A percentile compares a stretch with the other conserved stretches of the same genome.
These are phyloP conservation scores for Altica lythri DNA, from an alignment of 2,888 invertebrate species.

Conservation along the genomic window DNA sequence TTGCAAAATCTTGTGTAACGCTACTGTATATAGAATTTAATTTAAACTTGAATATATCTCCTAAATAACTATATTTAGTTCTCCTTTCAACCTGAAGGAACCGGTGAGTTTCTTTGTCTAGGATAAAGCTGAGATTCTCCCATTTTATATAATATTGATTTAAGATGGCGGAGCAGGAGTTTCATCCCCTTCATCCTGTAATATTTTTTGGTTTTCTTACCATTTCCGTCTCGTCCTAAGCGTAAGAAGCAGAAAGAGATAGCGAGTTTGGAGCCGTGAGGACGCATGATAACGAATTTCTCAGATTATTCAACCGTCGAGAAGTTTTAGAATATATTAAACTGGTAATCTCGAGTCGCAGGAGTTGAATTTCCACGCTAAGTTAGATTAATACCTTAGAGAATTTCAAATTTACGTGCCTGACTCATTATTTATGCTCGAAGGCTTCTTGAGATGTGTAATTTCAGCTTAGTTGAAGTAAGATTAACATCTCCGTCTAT, in stretches of 20 bases:
- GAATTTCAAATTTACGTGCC: slow-evolving; percentile 58
- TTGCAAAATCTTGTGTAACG: too few species aligned
- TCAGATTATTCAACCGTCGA: slow-evolving; percentile 53
- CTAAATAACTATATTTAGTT: slow-evolving; percentile 25
- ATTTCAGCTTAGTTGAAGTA: slow-evolving; percentile 54
- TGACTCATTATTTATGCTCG: slow-evolving; percentile 59
- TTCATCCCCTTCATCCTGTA: slow-evolving; percentile 39
- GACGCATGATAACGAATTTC: slow-evolving; percentile 31
- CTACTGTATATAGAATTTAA: slow-evolving; percentile 21
- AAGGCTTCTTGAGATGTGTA: slow-evolving; percentile 58
- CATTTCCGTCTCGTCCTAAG: slow-evolving; percentile 29
- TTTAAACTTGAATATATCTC: too few species aligned
- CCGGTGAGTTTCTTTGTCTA: slow-evolving; percentile 53
- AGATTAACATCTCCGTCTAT: slow-evolving; percentile 52
- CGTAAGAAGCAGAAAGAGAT: slow-evolving; percentile 24
- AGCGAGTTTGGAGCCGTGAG: slow-evolving; percentile 26
- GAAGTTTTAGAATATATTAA: slow-evolving; percentile 60
- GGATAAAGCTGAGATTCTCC: slow-evolving; percentile 54
- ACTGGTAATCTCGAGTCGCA: slow-evolving; percentile 58
- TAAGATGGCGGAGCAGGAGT: slow-evolving; percentile 54
- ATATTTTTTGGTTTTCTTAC: slow-evolving; percentile 39
- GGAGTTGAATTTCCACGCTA: slow-evolving; percentile 59
- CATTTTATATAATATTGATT: slow-evolving; percentile 59
- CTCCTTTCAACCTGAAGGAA: slow-evolving; percentile 52
- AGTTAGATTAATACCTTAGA: slow-evolving; percentile 60